Percentiles rank a stretch among this genome's conserved stretches.
These are phyloP conservation scores for Protula sp. DNA, from an alignment of 2,888 invertebrate species.

Conservation along the genomic window DNA sequence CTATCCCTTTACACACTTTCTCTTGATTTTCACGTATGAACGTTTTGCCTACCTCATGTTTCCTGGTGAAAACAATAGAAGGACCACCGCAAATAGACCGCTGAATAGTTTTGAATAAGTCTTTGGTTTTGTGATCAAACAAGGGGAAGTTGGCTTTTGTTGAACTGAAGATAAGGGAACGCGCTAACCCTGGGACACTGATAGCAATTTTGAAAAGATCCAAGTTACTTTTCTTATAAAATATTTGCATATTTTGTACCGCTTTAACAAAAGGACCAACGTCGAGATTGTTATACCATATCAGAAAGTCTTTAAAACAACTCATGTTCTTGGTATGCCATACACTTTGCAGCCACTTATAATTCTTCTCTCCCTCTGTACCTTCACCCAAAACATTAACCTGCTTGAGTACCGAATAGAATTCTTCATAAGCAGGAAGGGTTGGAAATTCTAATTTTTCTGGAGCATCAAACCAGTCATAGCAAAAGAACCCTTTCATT, in stretches of 20 bases:
- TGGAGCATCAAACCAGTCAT: background rate
- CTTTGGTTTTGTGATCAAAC: conserved; percentile 17
- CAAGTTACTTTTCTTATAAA: conserved; percentile 18
- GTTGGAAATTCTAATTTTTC: background rate
- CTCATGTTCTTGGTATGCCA: conserved; percentile 21
- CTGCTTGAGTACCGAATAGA: background rate
- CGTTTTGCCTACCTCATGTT: background rate
- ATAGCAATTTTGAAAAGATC: conserved; percentile 25
- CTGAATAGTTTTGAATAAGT: conserved; percentile 9
- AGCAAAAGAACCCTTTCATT: background rate
- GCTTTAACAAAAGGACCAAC: conserved; percentile 23
- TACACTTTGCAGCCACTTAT: background rate
- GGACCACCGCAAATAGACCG: background rate
- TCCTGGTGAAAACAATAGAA: background rate
- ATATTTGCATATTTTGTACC: conserved; percentile 14
- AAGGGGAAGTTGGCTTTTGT: conserved; percentile 18
- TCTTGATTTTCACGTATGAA: background rate
- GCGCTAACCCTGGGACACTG: conserved; percentile 22
- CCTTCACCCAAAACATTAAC: background rate
- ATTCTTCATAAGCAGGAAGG: background rate
- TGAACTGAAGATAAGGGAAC: conserved; percentile 17
- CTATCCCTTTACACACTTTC: background rate
- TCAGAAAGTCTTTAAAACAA: conserved; percentile 23
- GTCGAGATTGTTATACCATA: conserved; percentile 26
- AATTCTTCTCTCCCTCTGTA: background rate